Evolutionary conservation across 2,888 invertebrate genomes (phyloP), one percentile per base, ranked within the genome.

Genomic region (Liopterus haemorrhoidalis): DNA sequence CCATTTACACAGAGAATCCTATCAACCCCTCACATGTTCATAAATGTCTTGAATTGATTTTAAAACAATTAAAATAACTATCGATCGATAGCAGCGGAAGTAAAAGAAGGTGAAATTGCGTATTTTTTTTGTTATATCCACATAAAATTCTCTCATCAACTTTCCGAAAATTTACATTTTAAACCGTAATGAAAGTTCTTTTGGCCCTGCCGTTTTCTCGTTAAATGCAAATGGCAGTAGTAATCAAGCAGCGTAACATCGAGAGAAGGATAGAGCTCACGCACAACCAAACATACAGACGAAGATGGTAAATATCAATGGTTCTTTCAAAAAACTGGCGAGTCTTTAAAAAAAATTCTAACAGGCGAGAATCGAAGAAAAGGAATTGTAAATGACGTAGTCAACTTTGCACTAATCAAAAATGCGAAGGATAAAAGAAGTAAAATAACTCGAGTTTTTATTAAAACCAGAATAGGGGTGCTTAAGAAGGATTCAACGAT

Each of bases 171-270:
- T 61, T 61, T 61, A 59, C 60, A 61, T 61, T 60, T 60, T 59
- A 59, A 60, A 58, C 58, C 58, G 58, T 57, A 57, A 56, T 53
- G 57, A 52, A 54, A 55, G 57, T 58, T 58, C 58, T 59, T 61
- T 60, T 59, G 56, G 54, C 55, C 54, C 33, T 27, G 12, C 53
- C 54, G 58, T 57, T 57, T 59, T 59, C 59, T 60, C 60, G 61
- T 60, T 61, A 62, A 63, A 65, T 65, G 65, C 65, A 64, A 65
- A 65, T 65, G 62, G 63, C 60, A 53, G 49, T 32, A 42, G 56
- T 58, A 58, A 58, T 58, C 62, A 65, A 61, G 59, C 59, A 54
- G 52, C 56, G 22, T 32, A 18, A 28, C 20, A 36, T 20, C 24
- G 31, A 25, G 49, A 48, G 46, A 43, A 47, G 16, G 41, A 33